Base-by-base conservation (phyloP, 2,888 invertebrate genomes). In the Phoenoteleia sp. region DNA sequence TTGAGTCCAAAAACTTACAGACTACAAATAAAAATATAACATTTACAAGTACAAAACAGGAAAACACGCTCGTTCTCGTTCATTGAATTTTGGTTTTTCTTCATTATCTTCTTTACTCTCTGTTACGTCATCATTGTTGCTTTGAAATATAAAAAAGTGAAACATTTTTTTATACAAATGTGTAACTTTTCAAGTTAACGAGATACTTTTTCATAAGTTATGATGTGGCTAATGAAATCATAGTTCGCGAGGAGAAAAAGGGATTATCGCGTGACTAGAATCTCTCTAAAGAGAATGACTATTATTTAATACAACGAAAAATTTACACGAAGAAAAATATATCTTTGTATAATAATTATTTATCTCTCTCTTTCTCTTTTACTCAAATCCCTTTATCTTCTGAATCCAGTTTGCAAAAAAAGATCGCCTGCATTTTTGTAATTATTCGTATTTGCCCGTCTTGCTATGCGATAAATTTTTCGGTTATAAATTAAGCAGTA, bases 401-500 rank as follows among this genome's bases (percentile, higher is more conserved):
- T 60, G 52, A 77, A 69, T 74, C 58, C 67, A 29, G 11, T 67
- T 66, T 42, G 39, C 64, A 72, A 80, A 71, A 56, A 47, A 58
- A 25, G 45, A 36, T 54, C 42, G 19, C 60, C n/a, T 45, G 21
- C 47, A 47, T 36, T 66, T 58, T 27, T n/a, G 17, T 66, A 27
- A 72, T 80, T 64, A 64, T 56, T 74, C 47, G 17, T 60, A 49
- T 47, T 39, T 62, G 54, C 64, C 67, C 69, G 25, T 64, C 39
- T 64, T 36, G 64, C 76, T 36, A 66, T 23, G 67, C 45, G 80
- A 80, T 69, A 74, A 86, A 75, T 77, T 77, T 52, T 81, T 82
- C 56, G 84, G 81, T 85, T 87, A 88, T 82, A 87, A 89, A 87
- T 89, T 86, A 87, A 87, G 88, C 88, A 75, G 86, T 84, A 82